These are phyloP conservation scores for Nothocercus nigrocapillus DNA, from an alignment of 2,113 vertebrate species.

Conservation along the genomic window DNA sequence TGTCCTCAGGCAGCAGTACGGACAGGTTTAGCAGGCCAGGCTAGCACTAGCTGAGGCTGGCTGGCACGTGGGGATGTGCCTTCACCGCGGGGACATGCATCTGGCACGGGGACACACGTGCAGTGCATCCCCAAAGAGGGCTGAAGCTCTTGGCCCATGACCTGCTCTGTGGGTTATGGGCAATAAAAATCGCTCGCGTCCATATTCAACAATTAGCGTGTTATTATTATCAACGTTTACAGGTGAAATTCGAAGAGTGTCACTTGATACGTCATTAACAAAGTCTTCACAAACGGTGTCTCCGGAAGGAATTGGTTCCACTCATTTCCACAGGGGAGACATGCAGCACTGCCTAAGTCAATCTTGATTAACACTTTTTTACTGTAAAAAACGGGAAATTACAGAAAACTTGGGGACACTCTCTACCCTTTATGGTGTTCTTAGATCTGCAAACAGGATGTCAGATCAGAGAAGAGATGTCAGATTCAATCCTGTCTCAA, in stretches of 20 bases:
- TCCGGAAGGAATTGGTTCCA: no score
- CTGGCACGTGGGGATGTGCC: neutral
- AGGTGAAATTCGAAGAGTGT: no score
- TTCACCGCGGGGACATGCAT: no score
- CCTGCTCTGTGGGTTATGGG: neutral
- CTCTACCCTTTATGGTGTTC: neutral
- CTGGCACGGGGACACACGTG: neutral
- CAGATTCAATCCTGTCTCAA: neutral
- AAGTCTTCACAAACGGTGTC: no score
- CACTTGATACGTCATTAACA: no score
- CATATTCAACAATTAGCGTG: no score
- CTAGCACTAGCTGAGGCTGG: neutral
- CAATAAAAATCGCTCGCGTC: no score
- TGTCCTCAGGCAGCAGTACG: fast-evolving
- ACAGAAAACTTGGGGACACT: neutral
- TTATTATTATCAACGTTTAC: neutral
- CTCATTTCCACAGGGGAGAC: no score
- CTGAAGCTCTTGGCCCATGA: neutral
- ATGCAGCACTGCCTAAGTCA: no score
- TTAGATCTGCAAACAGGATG: neutral
- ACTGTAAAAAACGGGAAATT: no score
- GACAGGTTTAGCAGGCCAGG: neutral
- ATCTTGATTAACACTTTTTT: no score
- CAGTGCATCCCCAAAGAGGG: no score
- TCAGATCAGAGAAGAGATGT: neutral